Conservation (phyloP, 1,140 invertebrate species). For the Tribolium madens region DNA sequence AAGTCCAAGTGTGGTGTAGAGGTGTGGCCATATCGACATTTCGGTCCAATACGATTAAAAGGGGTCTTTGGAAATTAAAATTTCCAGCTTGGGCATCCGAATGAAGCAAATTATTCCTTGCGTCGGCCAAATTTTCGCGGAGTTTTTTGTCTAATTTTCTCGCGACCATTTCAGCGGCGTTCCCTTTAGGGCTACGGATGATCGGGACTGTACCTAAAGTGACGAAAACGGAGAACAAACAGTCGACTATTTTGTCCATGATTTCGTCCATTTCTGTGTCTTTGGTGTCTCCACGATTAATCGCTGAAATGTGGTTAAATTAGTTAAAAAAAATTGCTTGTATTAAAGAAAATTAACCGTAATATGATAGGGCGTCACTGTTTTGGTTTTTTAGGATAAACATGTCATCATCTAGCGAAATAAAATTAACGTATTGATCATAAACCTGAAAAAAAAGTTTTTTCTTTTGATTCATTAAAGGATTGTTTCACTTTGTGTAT, state of each 20-base stretch:
- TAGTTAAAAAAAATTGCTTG: no score
- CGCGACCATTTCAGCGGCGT: constrained; percentile 98
- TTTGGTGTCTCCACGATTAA: constrained; percentile 94
- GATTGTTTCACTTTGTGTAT: constrained; percentile 83
- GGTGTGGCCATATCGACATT: constrained; percentile 98
- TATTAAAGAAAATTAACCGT: constrained; percentile 70
- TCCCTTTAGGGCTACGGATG: constrained; percentile 94
- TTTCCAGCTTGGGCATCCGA: constrained; percentile 83
- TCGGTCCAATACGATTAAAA: constrained; percentile 93
- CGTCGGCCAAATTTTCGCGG: constrained; percentile 95
- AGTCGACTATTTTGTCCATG: constrained; percentile 95
- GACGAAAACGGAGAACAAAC: constrained; percentile 97
- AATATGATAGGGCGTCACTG: constrained; percentile 92
- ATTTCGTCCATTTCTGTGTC: constrained; percentile 96
- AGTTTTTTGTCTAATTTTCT: constrained; percentile 98
- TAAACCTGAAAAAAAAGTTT: constrained; percentile 76
- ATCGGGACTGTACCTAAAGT: constrained; percentile 95
- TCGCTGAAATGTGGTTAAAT: constrained; percentile 74
- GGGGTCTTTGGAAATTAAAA: constrained; percentile 91
- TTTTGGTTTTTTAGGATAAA: constrained; percentile 95
- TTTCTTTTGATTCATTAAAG: constrained; percentile 12
- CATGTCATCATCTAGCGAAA: constrained; percentile 97
- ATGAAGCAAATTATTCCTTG: constrained; percentile 95
- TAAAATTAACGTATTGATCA: constrained; percentile 99
- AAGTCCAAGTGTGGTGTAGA: constrained; percentile 99